Base-by-base conservation (phyloP, 2,888 invertebrate genomes). In the Trachelus stipa region DNA sequence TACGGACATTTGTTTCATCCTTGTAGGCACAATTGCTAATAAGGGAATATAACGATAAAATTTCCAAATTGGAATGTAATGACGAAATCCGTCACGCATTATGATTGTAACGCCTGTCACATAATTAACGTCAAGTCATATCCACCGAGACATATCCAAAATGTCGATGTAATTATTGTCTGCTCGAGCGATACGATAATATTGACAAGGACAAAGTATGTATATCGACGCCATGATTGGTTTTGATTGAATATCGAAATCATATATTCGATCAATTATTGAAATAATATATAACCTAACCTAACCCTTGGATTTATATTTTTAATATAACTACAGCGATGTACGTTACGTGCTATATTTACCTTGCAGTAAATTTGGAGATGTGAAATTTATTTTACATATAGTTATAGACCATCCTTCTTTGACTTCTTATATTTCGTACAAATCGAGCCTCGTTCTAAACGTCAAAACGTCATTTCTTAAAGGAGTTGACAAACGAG, bases 91-190 rank as follows among this genome's bases (percentile, higher is more conserved):
- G 56, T 56, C 56, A 56, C 6, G 23, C 56, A 23, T 23, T 74
- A 68, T 31, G 68, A 77, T 73, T 74, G 77, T 68, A 68, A 74
- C 74, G 40, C 74, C 74, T 81, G 79, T 80, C 82, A 77, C 23
- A 56, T 56, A 23, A 81, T 81, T 79, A 82, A 79, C 82, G 78
- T 71, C 56, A 56, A 23, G 56, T 9, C 15, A 56, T 9, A 56
- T 56, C 74, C 76, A 82, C 80, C 81, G 78, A 81, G 80, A 75
- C 77, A 80, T 83, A 79, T 86, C 82, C 85, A 85, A 84, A 87
- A 86, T 81, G 84, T 83, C 84, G 81, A 82, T 83, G 84, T 84
- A 87, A 87, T 87, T 86, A 87, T 86, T 84, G 76, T 73, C 69
- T 69, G 76, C 77, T 76, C 74, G 76, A 56, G 78, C 80, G 69